phyloP scores from a whole-genome alignment of 2,113 vertebrate species.

The Microtus richardsoni region DNA sequence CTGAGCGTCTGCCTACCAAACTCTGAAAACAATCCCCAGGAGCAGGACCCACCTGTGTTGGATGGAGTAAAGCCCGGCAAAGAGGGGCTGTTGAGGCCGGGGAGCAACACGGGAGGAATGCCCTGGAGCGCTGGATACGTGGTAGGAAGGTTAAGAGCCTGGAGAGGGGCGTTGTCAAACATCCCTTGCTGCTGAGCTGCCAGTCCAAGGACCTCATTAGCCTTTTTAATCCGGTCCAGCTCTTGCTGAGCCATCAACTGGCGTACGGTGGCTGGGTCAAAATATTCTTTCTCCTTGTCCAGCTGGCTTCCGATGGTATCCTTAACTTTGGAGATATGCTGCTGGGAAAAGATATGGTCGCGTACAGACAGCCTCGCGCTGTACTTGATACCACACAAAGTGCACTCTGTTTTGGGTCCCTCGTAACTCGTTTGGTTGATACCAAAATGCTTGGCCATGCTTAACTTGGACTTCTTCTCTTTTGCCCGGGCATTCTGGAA shows the following conservation, averaged over 20 bases:
- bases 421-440: constrained; percentile 99
- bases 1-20: neutral
- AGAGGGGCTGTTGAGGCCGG: constrained; percentile 97
- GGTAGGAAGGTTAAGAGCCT: constrained; percentile 97
- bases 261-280: constrained; percentile 98
- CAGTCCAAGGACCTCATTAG: constrained; percentile 98
- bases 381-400: constrained; percentile 99
- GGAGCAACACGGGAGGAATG: constrained; percentile 97
- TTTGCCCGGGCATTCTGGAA: constrained; percentile 99
- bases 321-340: constrained; percentile 99
- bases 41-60: constrained; percentile 95
- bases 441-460: constrained; percentile 99
- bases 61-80: constrained; percentile 98
- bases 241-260: constrained; percentile 99
- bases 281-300: constrained; percentile 99
- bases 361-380: constrained; percentile 98
- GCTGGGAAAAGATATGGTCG: constrained; percentile 99
- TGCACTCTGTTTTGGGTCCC: constrained; percentile 99
- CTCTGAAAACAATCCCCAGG: neutral
- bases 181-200: constrained; percentile 95
- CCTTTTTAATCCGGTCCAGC: constrained; percentile 99
- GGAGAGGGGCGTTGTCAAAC: constrained; percentile 96
- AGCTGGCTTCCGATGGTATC: constrained; percentile 99
- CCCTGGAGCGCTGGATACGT: constrained; percentile 97
- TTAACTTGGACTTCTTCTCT: constrained; percentile 99